Evolutionary conservation across 2,113 vertebrate species (phyloP).

Genomic region (Megaceryle torquata): DNA sequence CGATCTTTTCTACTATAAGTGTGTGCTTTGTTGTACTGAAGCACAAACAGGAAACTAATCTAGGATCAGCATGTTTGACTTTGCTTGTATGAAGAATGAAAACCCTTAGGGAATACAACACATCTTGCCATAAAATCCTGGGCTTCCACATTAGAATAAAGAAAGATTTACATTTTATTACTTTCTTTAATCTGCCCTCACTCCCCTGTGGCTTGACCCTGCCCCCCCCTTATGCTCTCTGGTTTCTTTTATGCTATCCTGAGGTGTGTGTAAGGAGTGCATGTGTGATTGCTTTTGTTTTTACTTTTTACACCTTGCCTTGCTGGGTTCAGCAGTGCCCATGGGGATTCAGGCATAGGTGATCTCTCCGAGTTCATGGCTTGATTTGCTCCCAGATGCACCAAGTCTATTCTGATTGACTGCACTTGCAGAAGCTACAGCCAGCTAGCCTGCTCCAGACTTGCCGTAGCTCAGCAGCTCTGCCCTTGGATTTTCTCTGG

Average conservation of each 20-base stretch:
- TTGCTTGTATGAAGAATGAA: neutral
- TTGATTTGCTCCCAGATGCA: neutral
- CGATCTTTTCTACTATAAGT: neutral
- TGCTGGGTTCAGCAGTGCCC: neutral
- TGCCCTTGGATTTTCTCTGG: neutral
- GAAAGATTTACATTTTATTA: neutral
- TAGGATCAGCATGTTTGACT: neutral
- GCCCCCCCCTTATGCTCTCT: neutral
- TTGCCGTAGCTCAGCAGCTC: neutral
- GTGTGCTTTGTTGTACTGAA: neutral
- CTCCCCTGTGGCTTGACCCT: rapidly evolving
- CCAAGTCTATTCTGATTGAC: neutral
- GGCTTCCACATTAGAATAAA: neutral
- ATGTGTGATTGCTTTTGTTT: neutral
- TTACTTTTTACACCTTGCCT: neutral
- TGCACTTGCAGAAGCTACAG: neutral
- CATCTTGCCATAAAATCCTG: neutral
- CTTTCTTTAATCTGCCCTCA: neutral
- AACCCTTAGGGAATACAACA: neutral
- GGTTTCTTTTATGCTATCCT: neutral
- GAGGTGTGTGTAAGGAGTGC: neutral
- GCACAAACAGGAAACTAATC: neutral
- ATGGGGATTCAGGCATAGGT: neutral
- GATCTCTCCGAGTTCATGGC: neutral
- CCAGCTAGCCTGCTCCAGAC: neutral